Evolutionary conservation across 2,113 vertebrate species (phyloP).

Genomic region (Terrapene triunguis): DNA sequence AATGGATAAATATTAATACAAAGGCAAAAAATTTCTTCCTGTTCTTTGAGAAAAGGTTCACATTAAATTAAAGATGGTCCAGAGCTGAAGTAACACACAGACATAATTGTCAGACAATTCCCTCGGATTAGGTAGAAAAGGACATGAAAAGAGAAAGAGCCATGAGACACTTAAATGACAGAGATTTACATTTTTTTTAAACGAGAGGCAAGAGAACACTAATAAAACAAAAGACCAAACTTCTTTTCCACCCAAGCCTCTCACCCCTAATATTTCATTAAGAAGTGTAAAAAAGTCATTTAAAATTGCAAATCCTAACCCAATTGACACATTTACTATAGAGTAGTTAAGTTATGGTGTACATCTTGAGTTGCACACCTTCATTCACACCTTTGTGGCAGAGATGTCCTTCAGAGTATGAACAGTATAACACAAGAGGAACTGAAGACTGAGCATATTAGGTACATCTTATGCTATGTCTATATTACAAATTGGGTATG

Average conservation of each 20-base stretch:
- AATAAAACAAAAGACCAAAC: not conserved
- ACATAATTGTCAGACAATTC: not conserved
- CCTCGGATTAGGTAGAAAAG: not conserved
- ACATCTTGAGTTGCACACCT: not conserved
- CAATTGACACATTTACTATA: not conserved
- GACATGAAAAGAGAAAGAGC: not conserved
- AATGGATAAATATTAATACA: not conserved
- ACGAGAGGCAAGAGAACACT: not conserved
- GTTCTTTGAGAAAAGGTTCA: not conserved
- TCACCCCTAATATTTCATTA: not conserved
- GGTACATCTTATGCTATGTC: not conserved
- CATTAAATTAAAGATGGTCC: not conserved
- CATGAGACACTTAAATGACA: not conserved
- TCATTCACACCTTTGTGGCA: not conserved
- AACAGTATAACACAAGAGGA: not conserved
- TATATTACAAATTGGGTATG: not conserved
- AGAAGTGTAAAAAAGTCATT: not conserved
- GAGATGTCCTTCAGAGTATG: not conserved
- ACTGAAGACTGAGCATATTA: not conserved
- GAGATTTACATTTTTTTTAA: not conserved
- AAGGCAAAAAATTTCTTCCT: not conserved
- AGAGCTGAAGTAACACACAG: not conserved
- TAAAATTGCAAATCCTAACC: not conserved
- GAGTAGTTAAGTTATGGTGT: not conserved
- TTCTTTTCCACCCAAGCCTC: too few species aligned